phyloP scores from a whole-genome alignment of 2,888 invertebrate species.

The Andricus curvator region DNA sequence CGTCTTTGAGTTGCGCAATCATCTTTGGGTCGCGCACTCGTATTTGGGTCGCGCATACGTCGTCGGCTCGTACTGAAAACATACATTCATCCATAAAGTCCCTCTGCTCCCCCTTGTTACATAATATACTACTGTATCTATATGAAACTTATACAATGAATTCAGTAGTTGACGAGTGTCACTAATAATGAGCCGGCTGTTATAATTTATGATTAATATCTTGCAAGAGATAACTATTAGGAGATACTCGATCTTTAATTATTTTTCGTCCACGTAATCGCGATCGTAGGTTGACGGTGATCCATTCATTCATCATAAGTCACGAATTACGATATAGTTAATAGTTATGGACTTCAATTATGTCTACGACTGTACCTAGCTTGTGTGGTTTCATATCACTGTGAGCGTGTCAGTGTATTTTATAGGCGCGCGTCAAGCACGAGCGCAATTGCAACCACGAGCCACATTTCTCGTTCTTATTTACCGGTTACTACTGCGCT shows the following conservation, averaged over 20 bases:
- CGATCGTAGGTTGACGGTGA: not conserved
- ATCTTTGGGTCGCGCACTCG: no score
- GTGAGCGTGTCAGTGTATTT: no score
- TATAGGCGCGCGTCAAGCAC: conserved; percentile 67
- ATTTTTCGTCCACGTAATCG: conserved; percentile 6
- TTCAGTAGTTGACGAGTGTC: conserved; percentile 13
- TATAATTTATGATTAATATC: not conserved
- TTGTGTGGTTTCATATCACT: no score
- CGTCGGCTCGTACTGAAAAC: no score
- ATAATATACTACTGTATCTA: no score
- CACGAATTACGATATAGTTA: conserved; percentile 26
- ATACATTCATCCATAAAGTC: no score
- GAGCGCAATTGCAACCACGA: conserved; percentile 54
- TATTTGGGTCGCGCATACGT: no score
- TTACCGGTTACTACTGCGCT: not conserved
- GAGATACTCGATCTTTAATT: not conserved
- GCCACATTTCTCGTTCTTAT: not conserved
- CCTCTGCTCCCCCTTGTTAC: no score
- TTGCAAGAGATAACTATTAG: not conserved
- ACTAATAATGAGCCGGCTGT: not conserved
- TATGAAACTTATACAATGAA: not conserved
- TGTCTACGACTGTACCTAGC: conserved; percentile 35
- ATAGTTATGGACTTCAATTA: conserved; percentile 42
- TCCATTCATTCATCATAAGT: conserved; percentile 19
- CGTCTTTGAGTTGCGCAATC: no score